Evolutionary conservation across 2,888 invertebrate genomes (phyloP).

Genomic region (Cotesia congregata): DNA sequence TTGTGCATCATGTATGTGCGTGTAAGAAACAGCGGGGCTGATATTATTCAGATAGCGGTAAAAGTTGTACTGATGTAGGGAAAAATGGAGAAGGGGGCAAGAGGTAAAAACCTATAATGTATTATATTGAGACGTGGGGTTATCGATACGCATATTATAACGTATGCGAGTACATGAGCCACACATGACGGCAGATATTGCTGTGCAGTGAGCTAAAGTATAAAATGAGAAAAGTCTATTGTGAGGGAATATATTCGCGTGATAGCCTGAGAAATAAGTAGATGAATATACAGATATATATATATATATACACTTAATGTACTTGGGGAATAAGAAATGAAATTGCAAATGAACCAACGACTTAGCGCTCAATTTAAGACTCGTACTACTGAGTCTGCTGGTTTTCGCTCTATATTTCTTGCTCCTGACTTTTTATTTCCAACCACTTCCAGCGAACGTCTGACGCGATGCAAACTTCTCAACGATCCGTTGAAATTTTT

Average conservation of each 20-base stretch:
- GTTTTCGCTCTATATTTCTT: neutral
- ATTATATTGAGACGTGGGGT: conserved; percentile 8
- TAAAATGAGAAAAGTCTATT: conserved; percentile 30
- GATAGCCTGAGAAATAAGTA: conserved; percentile 34
- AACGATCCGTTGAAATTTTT: neutral
- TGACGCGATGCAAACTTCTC: neutral
- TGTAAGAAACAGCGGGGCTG: conserved; percentile 15
- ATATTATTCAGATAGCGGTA: neutral
- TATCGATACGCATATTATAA: conserved; percentile 18
- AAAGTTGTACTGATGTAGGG: too few species aligned
- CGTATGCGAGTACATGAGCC: conserved; percentile 5
- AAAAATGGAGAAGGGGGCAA: neutral
- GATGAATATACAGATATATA: neutral
- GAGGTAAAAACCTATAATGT: conserved; percentile 24
- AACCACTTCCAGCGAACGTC: neutral
- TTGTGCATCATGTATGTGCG: neutral
- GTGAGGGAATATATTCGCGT: conserved; percentile 28
- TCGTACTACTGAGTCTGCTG: neutral
- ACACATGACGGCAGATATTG: conserved; percentile 12
- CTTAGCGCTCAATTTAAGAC: conserved; percentile 25
- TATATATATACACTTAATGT: conserved; percentile 22
- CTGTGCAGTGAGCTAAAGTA: conserved; percentile 27
- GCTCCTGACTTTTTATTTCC: neutral
- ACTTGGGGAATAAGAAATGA: conserved; percentile 51
- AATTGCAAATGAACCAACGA: conserved; percentile 50